phyloP scores from a whole-genome alignment of 2,797 vertebrate genomes.

The Buphagus erythrorhynchus region DNA sequence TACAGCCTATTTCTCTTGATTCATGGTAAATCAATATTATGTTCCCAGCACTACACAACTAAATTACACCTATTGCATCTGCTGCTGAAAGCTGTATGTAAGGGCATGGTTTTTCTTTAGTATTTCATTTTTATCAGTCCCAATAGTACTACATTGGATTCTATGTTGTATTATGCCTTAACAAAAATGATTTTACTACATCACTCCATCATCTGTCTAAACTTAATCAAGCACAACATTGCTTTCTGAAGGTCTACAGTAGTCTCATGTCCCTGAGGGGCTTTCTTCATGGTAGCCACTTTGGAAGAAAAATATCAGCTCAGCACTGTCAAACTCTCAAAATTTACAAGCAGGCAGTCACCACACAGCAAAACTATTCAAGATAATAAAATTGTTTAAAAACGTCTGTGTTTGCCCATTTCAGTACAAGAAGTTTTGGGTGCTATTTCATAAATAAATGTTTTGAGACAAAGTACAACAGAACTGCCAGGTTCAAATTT shows the following conservation, averaged over 20 bases:
- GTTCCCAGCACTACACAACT: conserved; percentile 48
- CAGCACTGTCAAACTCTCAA: conserved; percentile 6
- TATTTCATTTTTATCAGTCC: conserved; percentile 63
- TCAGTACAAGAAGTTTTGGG: neutral
- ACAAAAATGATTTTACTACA: conserved; percentile 71
- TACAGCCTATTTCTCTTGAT: conserved; percentile 57
- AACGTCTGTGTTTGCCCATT: neutral
- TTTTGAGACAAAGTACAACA: neutral
- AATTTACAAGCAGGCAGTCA: neutral
- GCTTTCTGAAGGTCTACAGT: conserved; percentile 51
- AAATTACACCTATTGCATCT: conserved; percentile 49
- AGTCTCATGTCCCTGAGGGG: conserved; percentile 1
- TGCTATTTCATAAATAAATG: neutral
- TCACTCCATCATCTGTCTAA: conserved; percentile 69
- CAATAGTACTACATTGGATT: neutral
- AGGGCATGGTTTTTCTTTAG: conserved; percentile 16
- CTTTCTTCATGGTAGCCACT: conserved; percentile 40
- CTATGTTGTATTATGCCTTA: conserved; percentile 39
- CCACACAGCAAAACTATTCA: neutral
- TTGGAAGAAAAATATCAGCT: conserved; percentile 53
- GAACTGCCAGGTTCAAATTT: neutral
- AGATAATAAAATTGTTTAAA: neutral
- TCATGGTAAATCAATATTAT: conserved; percentile 68
- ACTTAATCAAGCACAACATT: conserved; percentile 71
- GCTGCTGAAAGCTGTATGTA: conserved; percentile 42